phyloP scores from a whole-genome alignment of 2,113 vertebrate genomes.

The Enhydra lutris region DNA sequence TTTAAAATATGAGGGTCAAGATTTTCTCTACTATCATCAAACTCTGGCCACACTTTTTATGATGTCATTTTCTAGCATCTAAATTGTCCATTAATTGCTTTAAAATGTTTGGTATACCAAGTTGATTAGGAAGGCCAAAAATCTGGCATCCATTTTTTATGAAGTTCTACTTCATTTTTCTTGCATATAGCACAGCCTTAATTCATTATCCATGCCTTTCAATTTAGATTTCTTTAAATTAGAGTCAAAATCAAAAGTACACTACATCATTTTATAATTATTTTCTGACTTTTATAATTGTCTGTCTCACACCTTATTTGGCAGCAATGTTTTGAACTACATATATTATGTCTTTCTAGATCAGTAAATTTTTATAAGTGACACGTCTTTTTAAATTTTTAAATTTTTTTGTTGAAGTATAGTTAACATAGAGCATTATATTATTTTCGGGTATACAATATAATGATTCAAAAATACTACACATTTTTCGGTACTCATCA shows the following conservation, averaged over 20 bases:
- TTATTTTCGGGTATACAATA: background rate
- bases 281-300: background rate
- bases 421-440: background rate
- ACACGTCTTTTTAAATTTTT: background rate
- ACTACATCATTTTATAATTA: conserved; percentile 11
- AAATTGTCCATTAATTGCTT: background rate
- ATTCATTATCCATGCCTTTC: background rate
- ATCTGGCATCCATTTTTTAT: background rate
- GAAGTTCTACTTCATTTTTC: background rate
- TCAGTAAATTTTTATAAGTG: background rate
- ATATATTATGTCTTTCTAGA: background rate
- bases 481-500: background rate
- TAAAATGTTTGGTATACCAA: background rate
- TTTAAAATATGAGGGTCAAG: background rate
- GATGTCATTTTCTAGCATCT: background rate
- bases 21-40: background rate
- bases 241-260: background rate
- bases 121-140: background rate
- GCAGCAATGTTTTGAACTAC: background rate
- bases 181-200: background rate
- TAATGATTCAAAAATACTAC: background rate
- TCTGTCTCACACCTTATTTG: background rate
- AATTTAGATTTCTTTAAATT: background rate
- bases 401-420: background rate
- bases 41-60: background rate